Conservation (phyloP, 37 sponge, comb jelly and placozoan species). For the Mnemiopsis leidyi region DNA sequence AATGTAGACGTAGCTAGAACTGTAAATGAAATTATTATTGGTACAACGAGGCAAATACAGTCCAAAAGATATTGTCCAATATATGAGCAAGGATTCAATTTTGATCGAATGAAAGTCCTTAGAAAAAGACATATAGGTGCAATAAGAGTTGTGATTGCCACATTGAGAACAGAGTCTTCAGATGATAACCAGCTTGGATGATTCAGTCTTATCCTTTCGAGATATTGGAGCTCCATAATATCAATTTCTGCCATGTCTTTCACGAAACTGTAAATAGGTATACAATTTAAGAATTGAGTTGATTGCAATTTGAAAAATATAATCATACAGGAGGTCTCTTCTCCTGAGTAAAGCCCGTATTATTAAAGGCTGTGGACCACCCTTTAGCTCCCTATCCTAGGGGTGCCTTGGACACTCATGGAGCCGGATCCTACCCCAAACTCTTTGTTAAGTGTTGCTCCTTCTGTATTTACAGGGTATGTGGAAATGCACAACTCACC, state of each 20-base stretch:
- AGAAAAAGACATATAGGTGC: neutral
- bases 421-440: no score
- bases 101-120: neutral
- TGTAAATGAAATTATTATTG: conserved; percentile 73
- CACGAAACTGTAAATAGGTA: neutral
- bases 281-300: no score
- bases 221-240: neutral
- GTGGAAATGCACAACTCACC: no score
- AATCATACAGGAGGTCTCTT: no score
- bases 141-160: neutral
- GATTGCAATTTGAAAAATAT: no score
- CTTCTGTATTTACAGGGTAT: no score
- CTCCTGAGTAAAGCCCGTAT: no score
- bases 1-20: conserved; percentile 69
- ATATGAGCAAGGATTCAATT: neutral
- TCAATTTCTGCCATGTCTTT: neutral
- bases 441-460: no score
- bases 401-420: no score
- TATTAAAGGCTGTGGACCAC: no score
- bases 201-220: neutral
- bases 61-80: conserved; percentile 24
- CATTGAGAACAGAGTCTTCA: neutral
- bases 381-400: no score
- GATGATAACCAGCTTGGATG: conserved; percentile 30
- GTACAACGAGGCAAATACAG: conserved; percentile 50